These are phyloP conservation scores for Crioceris asparagi DNA, from an alignment of 2,888 invertebrate genomes.

Conservation along the genomic window DNA sequence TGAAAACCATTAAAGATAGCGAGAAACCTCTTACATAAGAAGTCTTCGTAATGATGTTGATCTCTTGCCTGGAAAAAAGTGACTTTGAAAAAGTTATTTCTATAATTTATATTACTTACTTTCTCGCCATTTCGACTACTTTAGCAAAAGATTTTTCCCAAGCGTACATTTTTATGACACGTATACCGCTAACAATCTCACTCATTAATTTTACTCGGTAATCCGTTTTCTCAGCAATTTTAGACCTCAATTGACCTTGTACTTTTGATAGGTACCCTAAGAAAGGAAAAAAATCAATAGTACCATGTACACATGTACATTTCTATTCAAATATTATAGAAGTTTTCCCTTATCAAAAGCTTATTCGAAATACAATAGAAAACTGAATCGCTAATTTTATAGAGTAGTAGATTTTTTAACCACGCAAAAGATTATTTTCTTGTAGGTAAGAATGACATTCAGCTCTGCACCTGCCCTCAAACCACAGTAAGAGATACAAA, in stretches of 20 bases:
- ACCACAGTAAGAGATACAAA: too few relatives aligned
- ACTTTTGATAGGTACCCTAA: conserved; percentile 37
- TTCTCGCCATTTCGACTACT: conserved; percentile 48
- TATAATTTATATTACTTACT: conserved; percentile 39
- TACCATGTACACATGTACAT: too few relatives aligned
- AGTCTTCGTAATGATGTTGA: conserved; percentile 51
- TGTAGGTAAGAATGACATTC: too few relatives aligned
- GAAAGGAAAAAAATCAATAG: not conserved
- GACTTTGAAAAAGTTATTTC: too few relatives aligned
- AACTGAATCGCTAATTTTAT: too few relatives aligned
- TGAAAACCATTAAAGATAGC: conserved; percentile 58
- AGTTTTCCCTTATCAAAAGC: too few relatives aligned
- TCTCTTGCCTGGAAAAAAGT: conserved; percentile 41
- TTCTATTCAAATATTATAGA: too few relatives aligned
- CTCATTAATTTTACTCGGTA: conserved; percentile 60
- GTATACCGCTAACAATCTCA: conserved; percentile 61
- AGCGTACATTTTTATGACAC: conserved; percentile 70
- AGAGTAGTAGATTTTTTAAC: too few relatives aligned
- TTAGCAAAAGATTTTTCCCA: conserved; percentile 64
- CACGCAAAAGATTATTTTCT: too few relatives aligned
- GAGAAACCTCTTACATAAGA: conserved; percentile 54
- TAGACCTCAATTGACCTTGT: conserved; percentile 36
- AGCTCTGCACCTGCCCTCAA: too few relatives aligned
- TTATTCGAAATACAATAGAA: too few relatives aligned
- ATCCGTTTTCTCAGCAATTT: conserved; percentile 47